A percentile compares a stretch with the other conserved stretches of the same genome.
These are phyloP conservation scores for Sapayoa aenigma DNA, from an alignment of 2,113 vertebrate species.

Conservation along the genomic window DNA sequence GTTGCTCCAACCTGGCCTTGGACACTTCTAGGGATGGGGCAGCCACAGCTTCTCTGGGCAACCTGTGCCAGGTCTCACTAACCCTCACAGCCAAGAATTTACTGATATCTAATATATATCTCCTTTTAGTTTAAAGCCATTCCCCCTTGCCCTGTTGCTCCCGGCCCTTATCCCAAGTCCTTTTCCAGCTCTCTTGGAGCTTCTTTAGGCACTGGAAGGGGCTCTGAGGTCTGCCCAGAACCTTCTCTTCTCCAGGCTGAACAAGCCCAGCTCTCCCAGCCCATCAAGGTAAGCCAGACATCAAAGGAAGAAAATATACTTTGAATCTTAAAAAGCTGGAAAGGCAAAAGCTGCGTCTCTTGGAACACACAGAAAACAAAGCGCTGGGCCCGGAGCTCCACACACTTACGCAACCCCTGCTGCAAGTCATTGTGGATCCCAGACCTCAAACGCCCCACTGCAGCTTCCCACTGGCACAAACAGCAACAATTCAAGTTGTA, in stretches of 20 bases:
- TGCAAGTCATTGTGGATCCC: background rate
- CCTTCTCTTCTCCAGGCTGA: background rate
- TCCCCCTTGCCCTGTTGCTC: background rate
- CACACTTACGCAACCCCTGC: background rate
- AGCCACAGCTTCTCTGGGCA: background rate
- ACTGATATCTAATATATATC: background rate
- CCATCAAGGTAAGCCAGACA: background rate
- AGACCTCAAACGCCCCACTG: background rate
- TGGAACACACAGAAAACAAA: background rate
- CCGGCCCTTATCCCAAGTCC: background rate
- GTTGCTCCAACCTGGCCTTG: fast-evolving
- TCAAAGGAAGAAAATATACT: background rate
- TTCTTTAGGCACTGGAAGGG: background rate
- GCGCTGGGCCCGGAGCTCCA: background rate
- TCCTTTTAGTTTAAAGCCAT: background rate
- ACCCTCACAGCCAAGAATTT: background rate
- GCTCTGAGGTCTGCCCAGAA: background rate
- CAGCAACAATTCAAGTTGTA: background rate
- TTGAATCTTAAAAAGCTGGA: background rate
- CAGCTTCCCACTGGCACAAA: background rate
- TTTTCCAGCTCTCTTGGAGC: background rate
- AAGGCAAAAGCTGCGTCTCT: background rate
- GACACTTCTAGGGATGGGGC: background rate
- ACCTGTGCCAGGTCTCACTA: background rate
- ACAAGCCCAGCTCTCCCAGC: background rate